A percentile compares a stretch with the other conserved stretches of the same genome.
These are phyloP conservation scores for Acronicta alni DNA, from an alignment of 2,888 invertebrate species.

Conservation along the genomic window DNA sequence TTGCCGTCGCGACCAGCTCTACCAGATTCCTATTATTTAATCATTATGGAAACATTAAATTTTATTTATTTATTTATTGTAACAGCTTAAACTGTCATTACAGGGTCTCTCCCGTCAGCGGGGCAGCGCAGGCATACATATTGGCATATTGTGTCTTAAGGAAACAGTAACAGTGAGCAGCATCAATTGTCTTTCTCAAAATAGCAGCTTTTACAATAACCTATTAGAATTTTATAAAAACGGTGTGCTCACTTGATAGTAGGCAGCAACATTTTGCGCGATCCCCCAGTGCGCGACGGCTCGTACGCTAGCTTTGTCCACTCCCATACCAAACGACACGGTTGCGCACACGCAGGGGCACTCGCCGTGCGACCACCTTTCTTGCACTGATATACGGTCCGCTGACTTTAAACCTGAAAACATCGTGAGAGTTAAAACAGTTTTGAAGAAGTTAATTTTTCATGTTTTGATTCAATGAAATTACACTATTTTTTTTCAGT, in stretches of 20 bases:
- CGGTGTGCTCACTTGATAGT: slow-evolving; percentile 91
- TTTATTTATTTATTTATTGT: no score
- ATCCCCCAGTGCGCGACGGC: slow-evolving; percentile 99
- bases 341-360: slow-evolving; percentile 98
- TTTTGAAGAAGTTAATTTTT: background rate
- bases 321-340: slow-evolving; percentile 99
- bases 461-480: background rate
- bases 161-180: no score
- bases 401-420: slow-evolving; percentile 91
- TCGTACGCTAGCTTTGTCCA: slow-evolving; percentile 98
- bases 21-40: slow-evolving; percentile 94
- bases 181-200: no score
- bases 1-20: slow-evolving; percentile 98
- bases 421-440: background rate
- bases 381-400: slow-evolving; percentile 94
- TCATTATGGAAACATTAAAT: background rate
- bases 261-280: slow-evolving; percentile 98
- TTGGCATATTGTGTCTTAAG: no score
- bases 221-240: background rate
- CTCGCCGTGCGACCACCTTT: slow-evolving; percentile 97
- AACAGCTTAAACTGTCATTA: no score
- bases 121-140: no score
- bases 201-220: no score
- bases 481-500: no score
- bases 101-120: no score